Base-by-base conservation (phyloP, 2,888 invertebrate genomes). In the Drosophila subsilvestris region DNA sequence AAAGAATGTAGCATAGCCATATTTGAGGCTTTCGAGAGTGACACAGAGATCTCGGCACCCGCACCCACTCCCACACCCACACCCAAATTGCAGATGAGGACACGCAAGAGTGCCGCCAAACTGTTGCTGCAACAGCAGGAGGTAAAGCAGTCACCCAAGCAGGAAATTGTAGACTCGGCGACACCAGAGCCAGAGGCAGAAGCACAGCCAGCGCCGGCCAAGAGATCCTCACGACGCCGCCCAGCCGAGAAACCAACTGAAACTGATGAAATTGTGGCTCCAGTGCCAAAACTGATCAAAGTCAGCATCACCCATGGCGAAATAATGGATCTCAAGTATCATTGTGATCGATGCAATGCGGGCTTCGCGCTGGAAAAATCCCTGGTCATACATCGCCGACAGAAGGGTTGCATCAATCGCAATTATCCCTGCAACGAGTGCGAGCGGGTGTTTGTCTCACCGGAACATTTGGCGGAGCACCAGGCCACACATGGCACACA, bases 401-500 rank as follows among this genome's bases (percentile, higher is more conserved):
- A 73, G 82, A 93, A 17, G 44, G 93, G 94, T 61, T 93, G 93
- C 20, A 92, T 92, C 25, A 90, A 92, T 42, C 92, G 92, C 48
- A 93, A 93, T 0, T 93, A 91, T 32, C 90, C 90, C 12, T 94
- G 94, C 65, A 90, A 92, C 0, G 81, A 92, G n/a, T 92, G 92
- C 54, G 82, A 89, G 2, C 88, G 90, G 27, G 94, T 94, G 25
- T 94, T 94, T 63, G 93, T 93, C n/a, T 93, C 94, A 32, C 91
- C 93, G 67, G 93, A 93, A 0, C 93, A 93, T 72, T 89, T 94
- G 51, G 93, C 93, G 8, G 93, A 93, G 12, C 94, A 94, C 69
- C 91, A 93, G 57, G 75, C 78, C 0, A 85, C 80, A 0, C 92
- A 92, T 69, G 82, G 77, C 20, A 74, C 77, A 0, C 77, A 79